Evolutionary conservation across 2,888 invertebrate genomes (phyloP).

Genomic region (Drosophila neonasuta): DNA sequence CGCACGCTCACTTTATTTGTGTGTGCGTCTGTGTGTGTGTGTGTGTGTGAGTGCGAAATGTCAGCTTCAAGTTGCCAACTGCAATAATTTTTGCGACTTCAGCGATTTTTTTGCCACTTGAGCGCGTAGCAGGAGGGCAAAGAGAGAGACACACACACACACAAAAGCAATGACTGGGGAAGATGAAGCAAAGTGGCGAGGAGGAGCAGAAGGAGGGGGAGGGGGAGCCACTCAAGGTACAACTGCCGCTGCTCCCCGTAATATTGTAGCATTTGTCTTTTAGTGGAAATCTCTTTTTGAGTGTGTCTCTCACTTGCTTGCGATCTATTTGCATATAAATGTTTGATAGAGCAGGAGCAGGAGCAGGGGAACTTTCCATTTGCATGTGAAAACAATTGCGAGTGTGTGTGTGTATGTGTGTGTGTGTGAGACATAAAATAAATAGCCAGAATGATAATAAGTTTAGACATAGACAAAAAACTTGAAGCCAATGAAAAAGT

Average conservation of each 20-base stretch:
- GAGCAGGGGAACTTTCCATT: conserved; percentile 36
- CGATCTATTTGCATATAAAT: conserved; percentile 73
- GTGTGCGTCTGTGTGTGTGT: conserved; percentile 22
- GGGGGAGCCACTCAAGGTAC: conserved; percentile 69
- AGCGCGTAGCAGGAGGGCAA: conserved; percentile 59
- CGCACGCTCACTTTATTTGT: conserved; percentile 58
- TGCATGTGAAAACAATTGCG: conserved; percentile 72
- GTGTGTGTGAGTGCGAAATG: conserved; percentile 48
- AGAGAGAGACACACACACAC: conserved; percentile 20
- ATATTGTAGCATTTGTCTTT: conserved; percentile 75
- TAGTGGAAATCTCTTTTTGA: conserved; percentile 75
- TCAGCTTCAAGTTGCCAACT: conserved; percentile 75
- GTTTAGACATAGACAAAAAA: conserved; percentile 73
- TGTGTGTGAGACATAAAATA: conserved; percentile 63
- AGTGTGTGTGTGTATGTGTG: conserved; percentile 40
- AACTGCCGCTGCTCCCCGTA: conserved; percentile 42
- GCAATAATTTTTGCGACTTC: conserved; percentile 76
- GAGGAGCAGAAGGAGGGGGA: conserved; percentile 6
- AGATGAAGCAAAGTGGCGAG: background rate
- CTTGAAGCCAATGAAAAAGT: conserved; percentile 73
- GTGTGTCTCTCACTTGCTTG: conserved; percentile 61
- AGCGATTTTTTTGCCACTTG: conserved; percentile 76
- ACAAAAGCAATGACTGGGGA: background rate
- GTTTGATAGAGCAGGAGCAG: conserved; percentile 37
- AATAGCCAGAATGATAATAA: conserved; percentile 73